Evolutionary conservation across 1,140 invertebrate species (phyloP), one percentile per base, ranked within the genome.

Genomic region (Nebria ingens): DNA sequence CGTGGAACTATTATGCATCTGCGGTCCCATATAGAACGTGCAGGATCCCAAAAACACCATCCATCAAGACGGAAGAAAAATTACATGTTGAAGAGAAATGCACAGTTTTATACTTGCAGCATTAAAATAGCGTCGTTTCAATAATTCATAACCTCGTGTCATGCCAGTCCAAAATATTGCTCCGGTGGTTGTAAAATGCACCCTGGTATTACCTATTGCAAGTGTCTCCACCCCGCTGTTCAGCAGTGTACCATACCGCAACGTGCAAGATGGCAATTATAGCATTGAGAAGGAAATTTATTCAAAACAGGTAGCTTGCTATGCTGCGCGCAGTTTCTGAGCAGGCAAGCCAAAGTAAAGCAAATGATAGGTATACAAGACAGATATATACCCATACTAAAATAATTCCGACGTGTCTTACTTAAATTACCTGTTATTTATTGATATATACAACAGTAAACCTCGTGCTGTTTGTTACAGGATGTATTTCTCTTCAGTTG

Each of bases 91-190:
- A 45, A 45, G 17, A 9, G 6, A n/a, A n/a, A n/a, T n/a, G 40
- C 40, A 45, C 40, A 45, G 9, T 45, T 45, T 45, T 45, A 45
- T 45, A 17, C 40, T 12, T 12, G 40, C 3, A 17, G 40, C 40
- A 45, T 45, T 45, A 45, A 45, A 45, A 45, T 4, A 9, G 17
- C 40, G 40, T 17, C 40, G 15, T 45, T 45, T 45, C 40, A 45
- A 45, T 45, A 45, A 45, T 45, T 45, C 40, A 45, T 45, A 45
- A 45, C 40, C 9, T 4, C 40, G 40, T 17, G 15, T 45, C 40
- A 11, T 45, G 40, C 9, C 40, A 9, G 25, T 45, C 40, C 40
- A 17, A 45, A 45, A 17, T 45, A 45, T 45, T 45, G 40, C 40
- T 12, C n/a, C 25, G 25, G 6, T 17, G 40, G 6, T 45, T 45